Percentiles rank a stretch among this genome's conserved stretches.
phyloP scores from a whole-genome alignment of 2,113 vertebrate genomes.

The Chaenogobius annularis region DNA sequence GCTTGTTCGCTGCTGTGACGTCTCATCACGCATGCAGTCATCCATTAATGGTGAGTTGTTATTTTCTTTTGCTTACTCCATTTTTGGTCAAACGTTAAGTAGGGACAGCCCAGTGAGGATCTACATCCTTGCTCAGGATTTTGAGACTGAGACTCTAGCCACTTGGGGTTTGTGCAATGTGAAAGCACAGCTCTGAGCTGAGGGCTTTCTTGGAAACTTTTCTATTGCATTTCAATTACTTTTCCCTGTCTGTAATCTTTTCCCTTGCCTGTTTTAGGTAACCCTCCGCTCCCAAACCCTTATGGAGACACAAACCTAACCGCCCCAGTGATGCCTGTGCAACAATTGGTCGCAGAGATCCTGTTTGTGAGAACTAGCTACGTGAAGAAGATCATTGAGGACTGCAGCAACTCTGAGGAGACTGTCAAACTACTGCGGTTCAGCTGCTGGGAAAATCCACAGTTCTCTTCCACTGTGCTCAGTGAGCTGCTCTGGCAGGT shows the following conservation, averaged over 20 bases:
- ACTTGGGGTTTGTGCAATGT: constrained; percentile 57
- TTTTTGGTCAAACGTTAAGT: neutral
- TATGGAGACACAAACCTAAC: constrained; percentile 96
- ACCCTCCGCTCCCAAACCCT: constrained; percentile 94
- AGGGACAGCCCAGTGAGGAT: constrained; percentile 65
- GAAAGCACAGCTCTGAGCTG: constrained; percentile 66
- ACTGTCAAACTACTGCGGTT: constrained; percentile 97
- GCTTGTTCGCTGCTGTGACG: constrained; percentile 97
- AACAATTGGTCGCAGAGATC: constrained; percentile 96
- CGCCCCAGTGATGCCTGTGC: constrained; percentile 94
- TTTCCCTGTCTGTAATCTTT: neutral
- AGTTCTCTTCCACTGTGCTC: constrained; percentile 98
- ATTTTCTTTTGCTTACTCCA: neutral
- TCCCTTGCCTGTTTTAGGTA: constrained; percentile 79
- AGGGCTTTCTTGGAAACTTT: constrained; percentile 52
- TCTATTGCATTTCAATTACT: neutral
- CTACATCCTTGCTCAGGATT: constrained; percentile 76
- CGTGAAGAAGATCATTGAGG: constrained; percentile 99
- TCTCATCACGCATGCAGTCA: constrained; percentile 95
- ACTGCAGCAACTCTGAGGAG: constrained; percentile 99
- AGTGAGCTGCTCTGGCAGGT: constrained; percentile 99
- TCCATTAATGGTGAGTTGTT: constrained; percentile 90
- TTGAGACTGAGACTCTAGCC: constrained; percentile 71
- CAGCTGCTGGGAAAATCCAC: constrained; percentile 99
- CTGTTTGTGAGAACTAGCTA: constrained; percentile 98